Base-by-base conservation (phyloP, 2,113 vertebrate genomes). In the Urocolius indicus region DNA sequence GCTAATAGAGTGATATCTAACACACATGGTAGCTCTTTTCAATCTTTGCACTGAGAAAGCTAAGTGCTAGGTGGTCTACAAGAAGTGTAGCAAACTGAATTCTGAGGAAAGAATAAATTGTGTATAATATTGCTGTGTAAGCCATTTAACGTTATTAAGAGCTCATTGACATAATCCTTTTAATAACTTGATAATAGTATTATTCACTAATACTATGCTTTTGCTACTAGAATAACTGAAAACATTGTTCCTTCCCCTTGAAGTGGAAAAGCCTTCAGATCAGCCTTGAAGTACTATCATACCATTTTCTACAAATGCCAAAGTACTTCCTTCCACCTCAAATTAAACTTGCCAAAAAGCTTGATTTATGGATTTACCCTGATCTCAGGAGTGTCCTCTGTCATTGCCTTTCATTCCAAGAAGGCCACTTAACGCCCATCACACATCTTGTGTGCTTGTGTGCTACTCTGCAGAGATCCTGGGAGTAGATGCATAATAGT, bases 351-450 rank as follows among this genome's bases (percentile, higher is more conserved):
- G 36, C n/a, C n/a, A 6, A 30, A 49, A 79, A 71, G 61, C 21
- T 43, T 86, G 23, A 69, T 94, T 88, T 90, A 77, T 80, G 76
- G 55, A 54, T 95, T 93, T 91, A n/a, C 92, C 55, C 67, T 66
- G 43, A 38, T 73, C 36, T 66, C 16, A 59, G 32, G n/a, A 77
- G n/a, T 58, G 30, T 77, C 43, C 63, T 80, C 41, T 66, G 38
- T 41, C 38, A 41, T 67, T 77, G 45, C 20, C 13, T 10, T 77
- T 86, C 36, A 52, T 92, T 90, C 51, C 59, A 80, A 82, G 74
- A 77, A 58, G 62, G 71, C 57, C 49, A 55, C 76, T 83, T 83
- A 55, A 69, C 51, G 23, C 54, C 24, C 68, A 4, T 22, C 4
- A 9, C 22, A 58, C 36, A 75, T 78, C 65, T 55, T 91, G 43